These are phyloP conservation scores for Trilocha varians DNA, from an alignment of 2,888 invertebrate species.

Conservation along the genomic window DNA sequence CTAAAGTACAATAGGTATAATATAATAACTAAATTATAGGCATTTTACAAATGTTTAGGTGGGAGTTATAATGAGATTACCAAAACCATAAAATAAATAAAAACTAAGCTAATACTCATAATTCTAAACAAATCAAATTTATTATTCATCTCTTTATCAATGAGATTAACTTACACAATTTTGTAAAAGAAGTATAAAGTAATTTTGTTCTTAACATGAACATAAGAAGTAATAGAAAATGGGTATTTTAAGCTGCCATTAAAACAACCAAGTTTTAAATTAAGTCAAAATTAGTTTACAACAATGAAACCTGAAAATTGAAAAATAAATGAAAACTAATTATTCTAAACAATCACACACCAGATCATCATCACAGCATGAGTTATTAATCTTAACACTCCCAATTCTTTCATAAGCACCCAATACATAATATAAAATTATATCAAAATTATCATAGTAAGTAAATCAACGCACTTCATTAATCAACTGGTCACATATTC, in stretches of 20 bases:
- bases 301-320: not conserved
- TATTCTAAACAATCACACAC: not conserved
- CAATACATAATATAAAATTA: conserved; percentile 11
- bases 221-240: too few species aligned
- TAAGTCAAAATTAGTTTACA: not conserved
- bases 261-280: too few species aligned
- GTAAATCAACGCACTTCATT: conserved; percentile 51
- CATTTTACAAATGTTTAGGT: not conserved
- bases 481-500: conserved; percentile 95
- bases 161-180: not conserved
- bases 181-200: not conserved
- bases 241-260: too few species aligned
- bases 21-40: not conserved
- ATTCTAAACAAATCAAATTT: not conserved
- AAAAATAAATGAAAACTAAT: not conserved
- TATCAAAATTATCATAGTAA: not conserved
- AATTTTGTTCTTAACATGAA: too few species aligned
- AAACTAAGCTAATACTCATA: not conserved
- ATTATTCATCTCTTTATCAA: not conserved
- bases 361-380: conserved; percentile 17
- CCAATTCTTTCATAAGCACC: conserved; percentile 14
- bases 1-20: not conserved
- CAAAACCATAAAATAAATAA: not conserved
- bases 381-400: conserved; percentile 7
- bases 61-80: not conserved